Evolutionary conservation across 1,140 invertebrate genomes (phyloP), one percentile per base, ranked within the genome.

Genomic region (Trichoplusia ni): DNA sequence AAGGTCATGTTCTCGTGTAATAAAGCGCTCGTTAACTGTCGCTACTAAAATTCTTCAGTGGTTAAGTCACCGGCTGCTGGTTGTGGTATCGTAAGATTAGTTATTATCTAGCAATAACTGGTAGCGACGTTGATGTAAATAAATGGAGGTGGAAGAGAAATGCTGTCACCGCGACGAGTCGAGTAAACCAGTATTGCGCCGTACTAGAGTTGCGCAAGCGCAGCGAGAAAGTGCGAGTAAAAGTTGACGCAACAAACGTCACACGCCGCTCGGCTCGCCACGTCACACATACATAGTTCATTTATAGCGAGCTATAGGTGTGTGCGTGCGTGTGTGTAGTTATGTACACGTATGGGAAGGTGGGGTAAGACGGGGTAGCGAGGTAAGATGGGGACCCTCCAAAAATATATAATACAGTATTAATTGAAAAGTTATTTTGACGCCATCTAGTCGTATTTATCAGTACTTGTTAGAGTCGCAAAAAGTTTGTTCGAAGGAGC

Each of bases 141-240:
- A 46, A 64, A 37, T 35, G 19, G 49, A 64, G 53, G 62, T 74
- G 25, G 40, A 65, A 76, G 80, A 73, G 79, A 82, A 86, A 86
- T 80, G 79, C 77, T 81, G 79, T 82, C 71, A 77, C 72, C 67
- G 70, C 65, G 59, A 33, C 66, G 78, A 74, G 75, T 75, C 71
- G 73, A 79, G 62, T 82, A 79, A 86, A 86, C 84, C 81, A 86
- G 87, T 84, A 84, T 86, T 82, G 85, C 79, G 77, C 67, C 58
- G 66, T 49, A 35, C 59, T 21, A 63, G 58, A 64, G 82, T 89
- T 89, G 86, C 84, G 87, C 84, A 89, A 89, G 83, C 72, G 81
- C 76, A 75, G 53, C 59, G 87, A 84, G 87, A 90, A 90, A 90
- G 87, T 89, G 86, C 84, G 81, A 89, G 87, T 90, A 88, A 90